These are phyloP conservation scores for Microtus obscurus DNA, from an alignment of 2,797 vertebrate genomes.

Conservation along the genomic window DNA sequence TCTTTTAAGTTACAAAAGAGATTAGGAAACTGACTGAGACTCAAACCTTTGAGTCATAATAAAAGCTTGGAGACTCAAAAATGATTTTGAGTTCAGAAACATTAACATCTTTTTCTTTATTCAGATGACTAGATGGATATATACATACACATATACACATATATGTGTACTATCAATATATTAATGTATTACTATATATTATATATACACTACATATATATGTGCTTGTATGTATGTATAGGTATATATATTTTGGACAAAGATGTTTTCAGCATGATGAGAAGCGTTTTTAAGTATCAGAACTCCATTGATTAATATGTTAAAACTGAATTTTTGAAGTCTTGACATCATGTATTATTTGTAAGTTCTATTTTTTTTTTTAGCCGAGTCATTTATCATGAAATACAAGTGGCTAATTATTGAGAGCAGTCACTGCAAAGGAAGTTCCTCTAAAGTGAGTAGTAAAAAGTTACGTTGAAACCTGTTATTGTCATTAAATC, in stretches of 20 bases:
- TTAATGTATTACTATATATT: not conserved
- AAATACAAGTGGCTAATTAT: not conserved
- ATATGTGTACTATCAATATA: not conserved
- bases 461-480: not conserved
- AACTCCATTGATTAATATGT: not conserved
- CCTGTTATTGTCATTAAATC: not conserved
- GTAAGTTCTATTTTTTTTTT: not conserved
- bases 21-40: not conserved
- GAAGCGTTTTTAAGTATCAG: not conserved
- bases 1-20: not conserved
- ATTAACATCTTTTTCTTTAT: not conserved
- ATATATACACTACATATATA: not conserved
- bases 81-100: not conserved
- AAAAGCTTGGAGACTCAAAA: not conserved
- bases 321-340: not conserved
- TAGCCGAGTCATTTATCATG: not conserved
- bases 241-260: not conserved
- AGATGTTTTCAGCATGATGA: not conserved
- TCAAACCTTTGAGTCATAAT: not conserved
- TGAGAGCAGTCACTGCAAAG: not conserved
- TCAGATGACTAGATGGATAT: not conserved
- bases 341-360: not conserved
- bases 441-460: not conserved
- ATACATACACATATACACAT: too few species aligned
- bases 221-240: not conserved